Evolutionary conservation across 2,113 vertebrate species (phyloP), one percentile per base, ranked within the genome.

Genomic region (Leptodactylus fuscus): DNA sequence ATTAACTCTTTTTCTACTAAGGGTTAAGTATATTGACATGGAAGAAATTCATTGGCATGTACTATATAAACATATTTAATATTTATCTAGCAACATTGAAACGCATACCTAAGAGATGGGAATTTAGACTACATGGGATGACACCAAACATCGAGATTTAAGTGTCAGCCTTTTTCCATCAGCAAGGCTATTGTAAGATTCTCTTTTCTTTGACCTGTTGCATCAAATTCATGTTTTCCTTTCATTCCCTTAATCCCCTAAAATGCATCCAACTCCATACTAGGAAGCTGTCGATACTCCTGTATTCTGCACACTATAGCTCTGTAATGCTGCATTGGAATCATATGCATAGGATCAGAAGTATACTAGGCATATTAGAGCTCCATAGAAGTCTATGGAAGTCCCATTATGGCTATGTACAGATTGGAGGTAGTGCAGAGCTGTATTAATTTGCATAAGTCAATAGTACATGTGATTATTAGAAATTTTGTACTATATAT

Each of bases 1-100:
- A 8, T 55, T 80, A 78, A 78, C 83, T 24, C 32, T 13, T 34
- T 67, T 53, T 18, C 51, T 83, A 22, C 12, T n/a, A 74, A 58
- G 38, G 36, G 49, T 58, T 73, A 83, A 74, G 36, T 29, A 18
- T n/a, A 44, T 27, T 60, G 38, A 58, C n/a, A 34, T 7, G 20
- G n/a, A 38, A 55, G 38, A 22, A 36, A 24, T 3, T 20, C 6
- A 62, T 27, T 80, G 24, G 27, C 7, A 27, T 13, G 16, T 38
- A 36, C 49, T 58, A 24, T 53, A 36, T 2, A 24, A 38, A 55
- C 16, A 58, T n/a, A 9, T 36, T 12, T 48, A 36, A 58, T 78
- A 24, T 79, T 18, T 34, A 67, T 9, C 9, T 67, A 34, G 65
- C 9, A 20, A 20, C 15, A 38, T 0, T 20, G 32, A 13, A 67